Percentiles rank a stretch among this genome's conserved stretches.
These are phyloP conservation scores for Tachysurus fulvidraco DNA, from an alignment of 2,113 vertebrate species.

Conservation along the genomic window DNA sequence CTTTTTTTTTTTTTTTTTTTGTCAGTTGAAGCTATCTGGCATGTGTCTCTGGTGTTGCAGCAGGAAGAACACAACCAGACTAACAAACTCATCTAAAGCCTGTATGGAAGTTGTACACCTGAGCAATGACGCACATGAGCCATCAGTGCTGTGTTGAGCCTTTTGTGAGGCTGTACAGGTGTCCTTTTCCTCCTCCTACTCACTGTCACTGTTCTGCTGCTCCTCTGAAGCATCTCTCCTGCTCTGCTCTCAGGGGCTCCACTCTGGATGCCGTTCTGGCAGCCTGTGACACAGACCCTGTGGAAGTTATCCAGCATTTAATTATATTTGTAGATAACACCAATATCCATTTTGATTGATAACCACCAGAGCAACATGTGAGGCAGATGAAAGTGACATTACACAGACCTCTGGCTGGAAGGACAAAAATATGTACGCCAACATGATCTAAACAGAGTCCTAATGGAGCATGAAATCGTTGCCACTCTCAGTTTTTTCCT, in stretches of 20 bases:
- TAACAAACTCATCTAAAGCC: not conserved
- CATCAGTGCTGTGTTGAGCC: not conserved
- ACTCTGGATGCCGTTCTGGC: not conserved
- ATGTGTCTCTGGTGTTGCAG: not conserved
- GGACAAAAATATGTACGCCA: not conserved
- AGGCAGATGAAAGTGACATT: slow-evolving; percentile 38
- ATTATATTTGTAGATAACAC: slow-evolving; percentile 58
- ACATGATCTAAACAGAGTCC: slow-evolving; percentile 2
- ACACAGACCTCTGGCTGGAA: not conserved
- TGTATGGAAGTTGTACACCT: not conserved
- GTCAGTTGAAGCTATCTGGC: not conserved
- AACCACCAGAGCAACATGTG: slow-evolving; percentile 27
- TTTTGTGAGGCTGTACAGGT: slow-evolving; percentile 21
- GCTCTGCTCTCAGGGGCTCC: not conserved
- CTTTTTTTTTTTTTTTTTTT: not conserved
- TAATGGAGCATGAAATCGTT: slow-evolving; percentile 2
- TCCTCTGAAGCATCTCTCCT: not conserved
- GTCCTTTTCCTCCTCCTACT: slow-evolving; percentile 4
- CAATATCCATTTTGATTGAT: slow-evolving; percentile 49
- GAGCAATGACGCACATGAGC: not conserved
- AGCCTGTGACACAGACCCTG: not conserved
- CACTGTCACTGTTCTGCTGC: not conserved
- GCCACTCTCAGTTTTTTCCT: not conserved
- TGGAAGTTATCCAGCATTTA: slow-evolving; percentile 55
- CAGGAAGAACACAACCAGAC: not conserved